These are phyloP conservation scores for Cinclus cinclus DNA, from an alignment of 2,113 vertebrate species.

Conservation along the genomic window DNA sequence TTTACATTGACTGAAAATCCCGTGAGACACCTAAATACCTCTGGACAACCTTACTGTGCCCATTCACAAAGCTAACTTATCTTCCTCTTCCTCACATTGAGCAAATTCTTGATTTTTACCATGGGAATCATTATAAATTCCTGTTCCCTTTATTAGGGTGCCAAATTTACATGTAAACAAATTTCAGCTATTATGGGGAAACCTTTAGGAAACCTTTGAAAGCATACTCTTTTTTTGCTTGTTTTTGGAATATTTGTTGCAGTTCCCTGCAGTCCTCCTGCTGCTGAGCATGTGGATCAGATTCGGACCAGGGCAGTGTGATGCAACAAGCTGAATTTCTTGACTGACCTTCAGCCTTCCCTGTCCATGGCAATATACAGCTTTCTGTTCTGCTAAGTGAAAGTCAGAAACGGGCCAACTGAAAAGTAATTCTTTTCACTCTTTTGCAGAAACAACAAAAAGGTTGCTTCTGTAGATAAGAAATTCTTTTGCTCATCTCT, in stretches of 20 bases:
- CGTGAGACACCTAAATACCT: slow-evolving; percentile 14
- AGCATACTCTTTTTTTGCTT: neutral
- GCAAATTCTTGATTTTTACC: neutral
- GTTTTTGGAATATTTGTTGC: neutral
- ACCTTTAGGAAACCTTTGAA: neutral
- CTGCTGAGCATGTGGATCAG: neutral
- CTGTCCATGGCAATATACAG: neutral
- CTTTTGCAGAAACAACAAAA: slow-evolving; percentile 35
- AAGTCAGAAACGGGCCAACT: neutral
- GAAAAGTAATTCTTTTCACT: slow-evolving; percentile 14
- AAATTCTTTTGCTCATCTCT: slow-evolving; percentile 50
- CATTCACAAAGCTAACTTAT: slow-evolving; percentile 1
- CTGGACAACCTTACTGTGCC: neutral
- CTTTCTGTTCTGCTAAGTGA: slow-evolving; percentile 18
- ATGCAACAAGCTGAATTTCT: slow-evolving; percentile 37
- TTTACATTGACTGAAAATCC: slow-evolving; percentile 41
- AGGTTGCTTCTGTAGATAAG: slow-evolving; percentile 12
- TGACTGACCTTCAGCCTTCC: slow-evolving; percentile 25
- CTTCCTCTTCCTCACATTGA: neutral
- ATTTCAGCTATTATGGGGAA: neutral
- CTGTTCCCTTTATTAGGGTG: neutral
- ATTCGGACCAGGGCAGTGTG: neutral
- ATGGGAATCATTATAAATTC: neutral
- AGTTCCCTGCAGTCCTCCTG: neutral
- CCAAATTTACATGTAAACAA: neutral